Percentiles rank a stretch among this genome's conserved stretches.
phyloP scores from a whole-genome alignment of 2,797 vertebrate genomes.

The Pseudochirops corinnae region DNA sequence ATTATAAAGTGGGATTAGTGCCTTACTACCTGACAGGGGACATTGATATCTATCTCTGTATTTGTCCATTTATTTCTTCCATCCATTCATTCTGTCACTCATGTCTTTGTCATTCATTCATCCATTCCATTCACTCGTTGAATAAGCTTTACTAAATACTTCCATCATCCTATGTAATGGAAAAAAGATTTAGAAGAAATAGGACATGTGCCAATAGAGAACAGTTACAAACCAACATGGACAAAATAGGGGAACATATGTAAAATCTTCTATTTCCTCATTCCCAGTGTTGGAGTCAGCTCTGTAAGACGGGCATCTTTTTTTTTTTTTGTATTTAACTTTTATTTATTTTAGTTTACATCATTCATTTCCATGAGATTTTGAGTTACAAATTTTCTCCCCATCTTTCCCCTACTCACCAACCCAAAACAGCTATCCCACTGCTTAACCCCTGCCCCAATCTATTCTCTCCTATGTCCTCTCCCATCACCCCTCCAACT shows the following conservation, averaged over 20 bases:
- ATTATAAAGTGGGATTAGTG: not conserved
- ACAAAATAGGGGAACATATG: not conserved
- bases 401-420: too few relatives aligned
- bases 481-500: too few relatives aligned
- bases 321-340: too few relatives aligned
- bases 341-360: too few relatives aligned
- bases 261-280: not conserved
- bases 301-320: too few relatives aligned
- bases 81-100: not conserved
- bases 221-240: not conserved
- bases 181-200: not conserved
- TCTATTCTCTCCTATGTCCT: too few relatives aligned
- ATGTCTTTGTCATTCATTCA: not conserved
- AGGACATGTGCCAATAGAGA: not conserved
- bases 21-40: not conserved
- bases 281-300: not conserved
- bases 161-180: not conserved
- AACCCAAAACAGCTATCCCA: too few relatives aligned
- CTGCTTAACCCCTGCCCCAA: too few relatives aligned
- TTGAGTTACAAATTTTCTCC: too few relatives aligned
- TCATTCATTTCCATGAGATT: too few relatives aligned
- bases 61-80: not conserved
- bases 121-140: not conserved
- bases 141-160: not conserved
- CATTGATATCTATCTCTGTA: not conserved